Percentiles rank a stretch among this genome's conserved stretches.
Conservation (phyloP, 2,113 vertebrate species). For the Orientallactaga bullata region DNA sequence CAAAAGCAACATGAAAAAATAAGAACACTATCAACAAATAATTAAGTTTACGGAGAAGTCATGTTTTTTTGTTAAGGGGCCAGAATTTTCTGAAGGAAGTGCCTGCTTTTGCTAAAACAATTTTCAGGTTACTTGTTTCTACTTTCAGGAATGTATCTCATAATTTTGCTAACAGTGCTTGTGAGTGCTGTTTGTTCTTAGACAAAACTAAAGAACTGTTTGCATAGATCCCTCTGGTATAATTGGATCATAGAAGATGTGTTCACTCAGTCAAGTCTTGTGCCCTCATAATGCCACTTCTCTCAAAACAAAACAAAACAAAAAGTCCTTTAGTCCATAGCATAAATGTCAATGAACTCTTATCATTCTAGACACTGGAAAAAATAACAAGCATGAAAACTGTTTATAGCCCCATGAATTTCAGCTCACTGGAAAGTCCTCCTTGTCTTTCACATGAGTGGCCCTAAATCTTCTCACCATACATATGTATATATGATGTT, state of each 20-base stretch:
- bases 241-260: not conserved
- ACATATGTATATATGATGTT: not conserved
- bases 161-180: slow-evolving; percentile 17
- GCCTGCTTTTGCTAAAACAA: not conserved
- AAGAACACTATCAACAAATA: not conserved
- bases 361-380: not conserved
- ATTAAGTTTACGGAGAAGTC: not conserved
- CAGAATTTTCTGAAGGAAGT: slow-evolving; percentile 39
- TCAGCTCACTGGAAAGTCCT: not conserved
- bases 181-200: not conserved
- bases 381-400: not conserved
- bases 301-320: slow-evolving; percentile 8
- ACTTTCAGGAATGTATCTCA: slow-evolving; percentile 26
- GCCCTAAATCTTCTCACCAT: not conserved
- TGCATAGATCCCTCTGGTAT: not conserved
- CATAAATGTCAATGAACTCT: not conserved
- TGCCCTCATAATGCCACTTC: not conserved
- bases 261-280: not conserved
- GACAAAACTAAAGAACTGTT: not conserved
- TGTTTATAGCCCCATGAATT: not conserved
- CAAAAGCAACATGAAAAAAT: slow-evolving; percentile 52
- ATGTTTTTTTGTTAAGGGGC: not conserved
- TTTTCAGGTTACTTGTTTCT: slow-evolving; percentile 54
- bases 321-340: not conserved
- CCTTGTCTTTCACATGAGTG: not conserved